These are phyloP conservation scores for Ips typographus DNA, from an alignment of 1,140 invertebrate genomes.

Conservation along the genomic window DNA sequence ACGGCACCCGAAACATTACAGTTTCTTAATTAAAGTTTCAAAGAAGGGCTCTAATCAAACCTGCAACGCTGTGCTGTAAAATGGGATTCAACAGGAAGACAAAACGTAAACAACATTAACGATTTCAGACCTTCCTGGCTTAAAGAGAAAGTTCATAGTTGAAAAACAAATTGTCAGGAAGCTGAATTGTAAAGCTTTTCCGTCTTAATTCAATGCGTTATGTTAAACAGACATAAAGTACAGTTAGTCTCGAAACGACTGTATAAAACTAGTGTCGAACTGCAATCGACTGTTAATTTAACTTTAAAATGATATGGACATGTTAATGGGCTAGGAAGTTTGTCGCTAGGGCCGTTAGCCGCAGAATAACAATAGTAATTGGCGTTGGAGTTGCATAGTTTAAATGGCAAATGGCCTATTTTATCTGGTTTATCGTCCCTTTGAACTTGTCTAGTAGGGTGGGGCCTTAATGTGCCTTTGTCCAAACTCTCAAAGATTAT, in stretches of 20 bases:
- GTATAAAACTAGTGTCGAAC: neutral
- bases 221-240: no score
- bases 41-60: neutral
- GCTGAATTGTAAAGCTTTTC: no score
- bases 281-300: conserved; percentile 25
- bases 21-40: conserved; percentile 4
- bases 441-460: neutral
- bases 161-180: no score
- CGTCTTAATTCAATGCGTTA: no score
- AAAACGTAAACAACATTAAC: no score
- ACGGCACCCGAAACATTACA: conserved; percentile 1
- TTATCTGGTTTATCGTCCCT: neutral
- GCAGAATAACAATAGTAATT: conserved; percentile 23
- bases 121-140: no score
- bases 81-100: no score
- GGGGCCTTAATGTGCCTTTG: neutral
- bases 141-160: no score
- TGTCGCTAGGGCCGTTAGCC: conserved; percentile 9
- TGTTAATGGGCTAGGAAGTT: conserved; percentile 25
- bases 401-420: conserved; percentile 6
- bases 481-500: neutral
- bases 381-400: conserved; percentile 9
- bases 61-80: no score
- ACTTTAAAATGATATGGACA: conserved; percentile 29
- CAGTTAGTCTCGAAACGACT: no score